Percentiles rank a stretch among this genome's conserved stretches.
Conservation (phyloP, 2,113 vertebrate species). For the Hippoglossus stenolepis region DNA sequence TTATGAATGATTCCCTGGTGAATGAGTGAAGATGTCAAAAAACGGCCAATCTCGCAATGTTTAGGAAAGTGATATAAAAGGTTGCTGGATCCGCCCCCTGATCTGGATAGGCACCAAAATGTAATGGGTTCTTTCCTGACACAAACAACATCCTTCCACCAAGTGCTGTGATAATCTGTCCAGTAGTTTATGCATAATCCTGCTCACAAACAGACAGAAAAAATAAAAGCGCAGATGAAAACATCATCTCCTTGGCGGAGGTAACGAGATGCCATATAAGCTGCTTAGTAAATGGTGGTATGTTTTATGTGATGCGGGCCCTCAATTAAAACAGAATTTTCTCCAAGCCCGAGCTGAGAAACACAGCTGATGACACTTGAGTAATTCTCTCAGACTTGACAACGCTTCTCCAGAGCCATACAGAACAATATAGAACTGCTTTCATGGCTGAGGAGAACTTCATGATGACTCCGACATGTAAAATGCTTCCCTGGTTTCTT, state of each 20-base stretch:
- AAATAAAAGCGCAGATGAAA: too few relatives aligned
- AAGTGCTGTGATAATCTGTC: too few relatives aligned
- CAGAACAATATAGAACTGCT: not conserved
- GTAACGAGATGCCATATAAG: not conserved
- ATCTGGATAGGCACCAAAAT: too few relatives aligned
- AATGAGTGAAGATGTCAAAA: too few relatives aligned
- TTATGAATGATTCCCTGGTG: too few relatives aligned
- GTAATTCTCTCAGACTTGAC: not conserved
- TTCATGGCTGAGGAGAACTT: not conserved
- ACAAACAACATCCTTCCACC: too few relatives aligned
- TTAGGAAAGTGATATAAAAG: too few relatives aligned
- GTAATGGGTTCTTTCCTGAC: too few relatives aligned
- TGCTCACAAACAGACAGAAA: not conserved
- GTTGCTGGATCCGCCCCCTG: too few relatives aligned
- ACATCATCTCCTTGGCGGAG: too few relatives aligned
- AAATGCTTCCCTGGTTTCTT: not conserved
- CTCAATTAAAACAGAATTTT: not conserved
- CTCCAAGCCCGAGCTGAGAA: not conserved
- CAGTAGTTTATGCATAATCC: too few relatives aligned
- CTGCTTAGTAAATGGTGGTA: not conserved
- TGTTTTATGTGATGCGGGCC: not conserved
- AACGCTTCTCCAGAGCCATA: not conserved
- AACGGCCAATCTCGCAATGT: too few relatives aligned
- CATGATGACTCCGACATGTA: not conserved
- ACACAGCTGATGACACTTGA: not conserved